Base-by-base conservation (phyloP, 1,140 invertebrate genomes). In the Apocrypta bakeri region DNA sequence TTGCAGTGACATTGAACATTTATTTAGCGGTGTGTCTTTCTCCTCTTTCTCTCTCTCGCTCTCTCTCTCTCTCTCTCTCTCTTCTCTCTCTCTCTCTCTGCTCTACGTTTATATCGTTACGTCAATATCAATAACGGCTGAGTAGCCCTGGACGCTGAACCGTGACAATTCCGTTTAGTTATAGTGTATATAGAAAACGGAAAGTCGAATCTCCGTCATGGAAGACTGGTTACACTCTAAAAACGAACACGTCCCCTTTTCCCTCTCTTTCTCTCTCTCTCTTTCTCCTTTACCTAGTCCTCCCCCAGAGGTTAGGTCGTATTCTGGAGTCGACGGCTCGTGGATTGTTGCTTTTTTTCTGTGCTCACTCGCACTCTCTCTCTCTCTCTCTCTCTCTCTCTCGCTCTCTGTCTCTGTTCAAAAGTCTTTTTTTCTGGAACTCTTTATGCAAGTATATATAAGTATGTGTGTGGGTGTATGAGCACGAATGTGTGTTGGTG, bases 291-390 rank as follows among this genome's bases (percentile, higher is more conserved):
- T 40, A 21, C 69, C 69, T 9, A 69, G 29, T 21, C 3, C n/a
- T 24, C 76, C 83, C 68, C 63, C 74, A 83, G 84, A 82, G 84
- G 85, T 84, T 86, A 81, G 83, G 69, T 85, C 81, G 85, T 82
- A 77, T 72, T 81, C 72, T 84, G 83, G 78, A 84, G 71, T 82
- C 83, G 78, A 80, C 71, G 79, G 79, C 12, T 79, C 40, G 61
- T 78, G 42, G 74, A 37, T 73, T 78, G 21, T 27, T 71, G 17
- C 37, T 2, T 11, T 42, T 42, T 42, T 42, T 40, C 29, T 29
- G n/a, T 27, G 24, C 63, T 69, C 66, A 68, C 76, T 68, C 42
- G 40, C 64, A 29, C 78, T n/a, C n/a, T 29, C 42, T 72, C 42
- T 61, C 48, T 31, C 0, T 17, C 7, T 14, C 6, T n/a, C 63